phyloP scores from a whole-genome alignment of 2,888 invertebrate species.

The Pseudococcus longispinus region DNA sequence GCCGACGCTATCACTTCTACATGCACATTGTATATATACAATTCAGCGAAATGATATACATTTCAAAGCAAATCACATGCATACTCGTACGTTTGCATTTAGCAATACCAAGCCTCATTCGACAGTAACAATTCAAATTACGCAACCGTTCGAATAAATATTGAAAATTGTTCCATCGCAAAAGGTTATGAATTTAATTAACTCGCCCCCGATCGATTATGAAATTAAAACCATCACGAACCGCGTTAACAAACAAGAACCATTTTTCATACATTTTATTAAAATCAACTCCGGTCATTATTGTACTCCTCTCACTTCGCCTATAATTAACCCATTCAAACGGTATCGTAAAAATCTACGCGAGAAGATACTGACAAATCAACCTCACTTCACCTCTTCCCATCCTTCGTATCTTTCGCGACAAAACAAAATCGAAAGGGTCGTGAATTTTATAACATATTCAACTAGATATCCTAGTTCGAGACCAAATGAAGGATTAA shows the following conservation, averaged over 20 bases:
- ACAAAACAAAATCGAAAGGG: neutral
- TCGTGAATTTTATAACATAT: neutral
- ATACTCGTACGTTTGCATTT: too few relatives aligned
- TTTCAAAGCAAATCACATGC: too few relatives aligned
- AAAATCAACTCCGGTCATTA: neutral
- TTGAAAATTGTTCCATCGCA: neutral
- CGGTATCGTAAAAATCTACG: neutral
- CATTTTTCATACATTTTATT: neutral
- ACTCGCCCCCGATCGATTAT: neutral
- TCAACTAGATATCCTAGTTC: neutral
- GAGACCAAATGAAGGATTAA: neutral
- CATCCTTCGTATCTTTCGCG: neutral
- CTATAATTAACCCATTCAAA: too few relatives aligned
- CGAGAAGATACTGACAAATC: neutral
- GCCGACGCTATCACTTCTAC: too few relatives aligned
- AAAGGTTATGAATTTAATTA: neutral
- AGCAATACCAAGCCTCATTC: too few relatives aligned
- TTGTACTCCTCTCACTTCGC: neutral
- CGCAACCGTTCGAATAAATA: neutral
- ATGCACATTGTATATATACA: too few relatives aligned
- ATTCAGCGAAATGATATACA: too few relatives aligned
- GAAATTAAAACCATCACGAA: neutral
- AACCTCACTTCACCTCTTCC: neutral
- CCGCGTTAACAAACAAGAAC: neutral
- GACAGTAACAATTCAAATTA: neutral